Evolutionary conservation across 2,888 invertebrate genomes (phyloP), one percentile per base, ranked within the genome.

Genomic region (Automeris io): DNA sequence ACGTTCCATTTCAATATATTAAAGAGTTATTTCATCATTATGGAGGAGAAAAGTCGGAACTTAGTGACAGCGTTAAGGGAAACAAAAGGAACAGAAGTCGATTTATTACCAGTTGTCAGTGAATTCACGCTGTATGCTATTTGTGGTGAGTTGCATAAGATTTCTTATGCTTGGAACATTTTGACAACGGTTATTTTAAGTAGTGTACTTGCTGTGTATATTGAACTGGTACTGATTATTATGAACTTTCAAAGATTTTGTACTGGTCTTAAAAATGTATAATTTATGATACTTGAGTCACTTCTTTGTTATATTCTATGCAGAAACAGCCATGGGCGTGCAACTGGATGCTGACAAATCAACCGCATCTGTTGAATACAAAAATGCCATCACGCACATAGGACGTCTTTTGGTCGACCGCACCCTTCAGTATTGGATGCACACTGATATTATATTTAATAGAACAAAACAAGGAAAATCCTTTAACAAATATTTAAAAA

Each of bases 1-100:
- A 87, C 91, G 0, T 91, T 91, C 62, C 91, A 91, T 56, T 90
- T 90, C 47, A 90, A 89, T 52, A 86, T 91, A 37, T 56, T 91
- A 19, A 81, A 87, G 54, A 62, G 60, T 21, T 77, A 75, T 43
- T 31, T 57, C 3, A 39, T 51, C 0, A 54, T 72, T 0, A 70
- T 77, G 35, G 62, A 74, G 35, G 69, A 70, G 36, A 59, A 61
- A 19, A 69, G 70, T 21, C 47, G 53, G 1, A 44, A 54, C 1
- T 41, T 77, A 40, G 70, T 77, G 4, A 43, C 57, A 1, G 59
- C 57, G 8, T 46, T 87, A 19, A 50, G 50, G 31, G 11, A 35
- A 7, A 18, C 24, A 0, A 44, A 40, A 1, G 54, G 54, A 11
- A 29, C 42, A 2, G 61, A 61, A 6, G 46, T 54, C 0, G 54